Evolutionary conservation across 2,113 vertebrate species (phyloP).

Genomic region (Heterochromis multidens): DNA sequence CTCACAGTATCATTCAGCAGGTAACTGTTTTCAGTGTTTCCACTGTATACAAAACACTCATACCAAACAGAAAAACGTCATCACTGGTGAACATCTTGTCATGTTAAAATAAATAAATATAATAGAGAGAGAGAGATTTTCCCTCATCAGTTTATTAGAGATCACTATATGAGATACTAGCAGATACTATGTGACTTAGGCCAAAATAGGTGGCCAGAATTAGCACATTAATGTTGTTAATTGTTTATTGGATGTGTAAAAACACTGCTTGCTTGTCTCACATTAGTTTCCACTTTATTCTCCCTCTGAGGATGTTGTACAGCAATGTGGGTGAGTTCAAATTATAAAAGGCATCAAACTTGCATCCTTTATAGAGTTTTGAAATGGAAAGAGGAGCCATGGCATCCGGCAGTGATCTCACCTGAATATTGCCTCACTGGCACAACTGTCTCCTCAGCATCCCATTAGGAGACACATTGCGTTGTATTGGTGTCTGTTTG

Average conservation of each 20-base stretch:
- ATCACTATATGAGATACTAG: no score
- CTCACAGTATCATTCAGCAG: neutral
- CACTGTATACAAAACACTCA: neutral
- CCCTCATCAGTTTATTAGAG: neutral
- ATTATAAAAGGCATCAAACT: neutral
- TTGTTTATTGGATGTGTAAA: neutral
- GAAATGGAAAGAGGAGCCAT: conserved; percentile 13
- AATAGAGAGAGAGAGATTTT: no score
- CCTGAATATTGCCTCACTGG: conserved; percentile 55
- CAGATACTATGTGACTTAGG: no score
- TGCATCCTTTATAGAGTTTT: conserved; percentile 5
- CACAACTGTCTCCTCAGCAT: conserved; percentile 32
- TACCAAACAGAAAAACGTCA: neutral
- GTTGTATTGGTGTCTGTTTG: neutral
- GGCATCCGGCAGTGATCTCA: conserved; percentile 62
- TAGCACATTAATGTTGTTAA: neutral
- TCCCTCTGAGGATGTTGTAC: neutral
- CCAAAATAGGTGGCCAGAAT: no score
- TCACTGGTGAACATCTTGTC: neutral
- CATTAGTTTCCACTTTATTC: neutral
- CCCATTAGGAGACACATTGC: conserved; percentile 18
- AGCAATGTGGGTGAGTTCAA: conserved; percentile 3
- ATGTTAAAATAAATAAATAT: neutral
- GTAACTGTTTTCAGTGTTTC: neutral
- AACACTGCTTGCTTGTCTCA: neutral